phyloP scores from a whole-genome alignment of 2,113 vertebrate species.

The Neogobius melanostomus region DNA sequence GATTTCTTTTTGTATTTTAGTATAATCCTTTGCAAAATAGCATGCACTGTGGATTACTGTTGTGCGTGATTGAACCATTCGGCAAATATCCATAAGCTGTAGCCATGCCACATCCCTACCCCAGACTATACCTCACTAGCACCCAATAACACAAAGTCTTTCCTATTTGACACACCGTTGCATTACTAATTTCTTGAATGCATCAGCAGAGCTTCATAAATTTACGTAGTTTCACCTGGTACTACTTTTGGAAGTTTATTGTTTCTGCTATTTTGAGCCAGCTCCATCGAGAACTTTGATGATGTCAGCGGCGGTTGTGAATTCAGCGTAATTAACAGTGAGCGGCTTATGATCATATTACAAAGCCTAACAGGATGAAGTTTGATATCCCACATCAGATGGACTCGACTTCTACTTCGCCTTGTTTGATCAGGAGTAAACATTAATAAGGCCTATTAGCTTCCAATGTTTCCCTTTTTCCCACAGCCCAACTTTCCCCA shows the following conservation, averaged over 20 bases:
- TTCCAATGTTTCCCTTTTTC: neutral
- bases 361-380: constrained; percentile 24
- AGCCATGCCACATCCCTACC: neutral
- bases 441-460: neutral
- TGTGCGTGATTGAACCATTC: neutral
- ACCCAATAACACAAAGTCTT: neutral
- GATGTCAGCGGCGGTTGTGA: constrained; percentile 54
- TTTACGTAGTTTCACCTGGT: constrained; percentile 14
- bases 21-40: too few species aligned
- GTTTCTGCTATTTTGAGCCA: constrained; percentile 55
- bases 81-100: neutral
- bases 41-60: too few species aligned
- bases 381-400: neutral
- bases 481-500: neutral
- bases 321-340: constrained; percentile 56
- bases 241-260: constrained; percentile 56
- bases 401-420: neutral
- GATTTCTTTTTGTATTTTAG: too few species aligned
- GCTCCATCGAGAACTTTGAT: constrained; percentile 30
- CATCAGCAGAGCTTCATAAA: too few species aligned
- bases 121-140: neutral
- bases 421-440: constrained; percentile 2
- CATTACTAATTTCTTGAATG: too few species aligned
- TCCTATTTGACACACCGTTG: too few species aligned
- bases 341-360: constrained; percentile 48